Conservation (phyloP, 2,888 invertebrate species). For the Rhagophthalmus giganteus region DNA sequence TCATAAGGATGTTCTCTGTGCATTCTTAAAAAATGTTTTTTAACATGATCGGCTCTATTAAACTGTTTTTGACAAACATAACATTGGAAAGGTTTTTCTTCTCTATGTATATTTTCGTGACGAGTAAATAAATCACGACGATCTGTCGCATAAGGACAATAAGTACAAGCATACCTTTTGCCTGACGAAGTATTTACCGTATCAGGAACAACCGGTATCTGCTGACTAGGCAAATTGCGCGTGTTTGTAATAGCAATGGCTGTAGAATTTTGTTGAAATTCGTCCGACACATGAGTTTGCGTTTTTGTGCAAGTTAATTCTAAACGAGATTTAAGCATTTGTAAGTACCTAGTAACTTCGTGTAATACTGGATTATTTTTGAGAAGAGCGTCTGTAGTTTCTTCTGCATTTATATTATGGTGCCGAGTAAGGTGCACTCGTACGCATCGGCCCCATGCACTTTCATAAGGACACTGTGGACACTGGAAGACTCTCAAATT, state of each 20-base stretch:
- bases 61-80: constrained; percentile 92
- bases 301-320: constrained; percentile 54
- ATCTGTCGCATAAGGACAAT: constrained; percentile 90
- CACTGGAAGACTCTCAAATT: constrained; percentile 67
- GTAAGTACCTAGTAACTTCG: constrained; percentile 72
- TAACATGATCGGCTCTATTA: constrained; percentile 92
- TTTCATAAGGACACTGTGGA: constrained; percentile 72
- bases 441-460: constrained; percentile 76
- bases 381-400: constrained; percentile 63
- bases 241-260: constrained; percentile 20
- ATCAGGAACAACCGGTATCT: constrained; percentile 14
- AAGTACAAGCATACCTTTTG: constrained; percentile 83
- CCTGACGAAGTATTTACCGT: constrained; percentile 25
- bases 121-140: constrained; percentile 87
- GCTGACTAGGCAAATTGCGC: constrained; percentile 21
- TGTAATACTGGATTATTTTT: constrained; percentile 75
- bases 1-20: constrained; percentile 89
- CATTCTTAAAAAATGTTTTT: constrained; percentile 91
- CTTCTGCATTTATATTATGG: constrained; percentile 69
- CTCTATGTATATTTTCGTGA: constrained; percentile 91
- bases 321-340: constrained; percentile 68
- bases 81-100: constrained; percentile 92
- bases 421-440: constrained; percentile 72
- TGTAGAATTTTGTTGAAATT: constrained; percentile 33
- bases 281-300: constrained; percentile 46